A percentile compares a stretch with the other conserved stretches of the same genome.
These are phyloP conservation scores for Neostethus bicornis DNA, from an alignment of 2,797 vertebrate genomes.

Conservation along the genomic window DNA sequence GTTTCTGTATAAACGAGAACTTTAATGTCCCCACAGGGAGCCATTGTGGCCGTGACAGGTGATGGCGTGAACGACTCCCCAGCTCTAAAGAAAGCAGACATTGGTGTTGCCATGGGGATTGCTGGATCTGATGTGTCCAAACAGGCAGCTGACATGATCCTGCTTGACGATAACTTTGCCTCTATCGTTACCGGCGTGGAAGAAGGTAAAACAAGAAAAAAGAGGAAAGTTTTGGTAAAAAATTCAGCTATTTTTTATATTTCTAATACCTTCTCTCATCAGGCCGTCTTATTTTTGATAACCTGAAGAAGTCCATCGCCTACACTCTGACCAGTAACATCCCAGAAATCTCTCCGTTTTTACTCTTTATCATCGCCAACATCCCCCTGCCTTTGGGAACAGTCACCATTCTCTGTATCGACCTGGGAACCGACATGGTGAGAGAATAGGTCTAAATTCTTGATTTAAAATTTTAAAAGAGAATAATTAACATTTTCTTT, in stretches of 20 bases:
- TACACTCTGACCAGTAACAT: slow-evolving; percentile 99
- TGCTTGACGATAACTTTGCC: slow-evolving; percentile 95
- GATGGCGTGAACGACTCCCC: slow-evolving; percentile 97
- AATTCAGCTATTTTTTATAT: neutral
- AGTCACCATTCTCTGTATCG: slow-evolving; percentile 97
- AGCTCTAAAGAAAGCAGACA: slow-evolving; percentile 95
- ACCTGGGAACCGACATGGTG: slow-evolving; percentile 98
- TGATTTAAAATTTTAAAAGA: too few species aligned
- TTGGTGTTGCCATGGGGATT: slow-evolving; percentile 96
- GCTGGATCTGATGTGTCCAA: slow-evolving; percentile 96
- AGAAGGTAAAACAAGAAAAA: slow-evolving; percentile 85
- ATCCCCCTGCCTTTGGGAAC: slow-evolving; percentile 94
- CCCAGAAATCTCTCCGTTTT: slow-evolving; percentile 97
- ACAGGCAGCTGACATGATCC: slow-evolving; percentile 97
- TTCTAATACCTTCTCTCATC: neutral
- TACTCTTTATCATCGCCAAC: slow-evolving; percentile 94
- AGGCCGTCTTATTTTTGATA: slow-evolving; percentile 98
- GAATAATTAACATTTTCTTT: too few species aligned
- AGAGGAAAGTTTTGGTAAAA: too few species aligned
- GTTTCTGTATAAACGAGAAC: rapidly evolving
- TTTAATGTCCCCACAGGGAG: slow-evolving; percentile 78
- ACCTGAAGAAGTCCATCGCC: slow-evolving; percentile 98
- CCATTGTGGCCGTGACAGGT: slow-evolving; percentile 97
- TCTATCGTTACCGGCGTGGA: slow-evolving; percentile 97
- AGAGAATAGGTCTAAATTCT: too few species aligned